A percentile compares a stretch with the other conserved stretches of the same genome.
Evolutionary conservation across 2,113 vertebrate genomes (phyloP).

Genomic region (zebrafish (Danio rerio)): GRCz12tu NC_133183.1:14349501-14350000

Average conservation of each 20-base stretch:
- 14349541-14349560: slow-evolving; percentile 9
- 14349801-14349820: background rate
- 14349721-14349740: background rate
- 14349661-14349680: slow-evolving; percentile 11
- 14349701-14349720: background rate
- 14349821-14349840: background rate
- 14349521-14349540: background rate
- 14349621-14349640: slow-evolving; percentile 42
- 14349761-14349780: background rate
- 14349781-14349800: background rate
- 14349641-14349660: slow-evolving; percentile 38
- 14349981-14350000: too few species aligned
- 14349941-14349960: too few species aligned
- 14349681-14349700: slow-evolving; percentile 10
- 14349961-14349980: too few species aligned
- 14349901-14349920: too few species aligned
- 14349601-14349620: slow-evolving; percentile 37
- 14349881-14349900: too few species aligned
- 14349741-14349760: background rate
- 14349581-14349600: slow-evolving; percentile 38
- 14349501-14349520: background rate
- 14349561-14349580: slow-evolving; percentile 33
- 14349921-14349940: too few species aligned
- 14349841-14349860: too few species aligned
- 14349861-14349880: too few species aligned